phyloP scores from a whole-genome alignment of 2,888 invertebrate genomes.

The Athrips mouffetella region DNA sequence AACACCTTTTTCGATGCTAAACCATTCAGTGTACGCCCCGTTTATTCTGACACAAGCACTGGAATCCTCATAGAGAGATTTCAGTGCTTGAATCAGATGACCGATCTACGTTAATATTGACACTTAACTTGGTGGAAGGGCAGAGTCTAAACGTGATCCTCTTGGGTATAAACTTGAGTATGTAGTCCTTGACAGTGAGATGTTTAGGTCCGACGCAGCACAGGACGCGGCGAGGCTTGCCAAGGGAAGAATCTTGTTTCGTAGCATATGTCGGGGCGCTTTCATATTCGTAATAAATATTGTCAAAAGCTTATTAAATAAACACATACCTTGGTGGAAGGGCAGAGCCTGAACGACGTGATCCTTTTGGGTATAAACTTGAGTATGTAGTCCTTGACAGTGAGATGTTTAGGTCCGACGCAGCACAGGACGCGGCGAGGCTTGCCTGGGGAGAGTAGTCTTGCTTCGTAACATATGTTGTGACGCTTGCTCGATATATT shows the following conservation, averaged over 20 bases:
- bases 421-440: conserved; percentile 93
- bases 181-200: conserved; percentile 94
- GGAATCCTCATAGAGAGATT: no score
- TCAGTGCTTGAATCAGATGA: no score
- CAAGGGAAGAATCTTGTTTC: conserved; percentile 80
- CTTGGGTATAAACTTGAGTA: conserved; percentile 95
- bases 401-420: conserved; percentile 93
- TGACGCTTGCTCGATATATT: conserved; percentile 91
- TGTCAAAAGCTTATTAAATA: no score
- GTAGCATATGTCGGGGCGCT: conserved; percentile 91
- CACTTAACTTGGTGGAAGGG: conserved; percentile 92
- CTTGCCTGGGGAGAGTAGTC: conserved; percentile 68
- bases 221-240: conserved; percentile 91
- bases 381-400: conserved; percentile 94
- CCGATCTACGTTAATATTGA: no score
- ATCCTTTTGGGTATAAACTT: conserved; percentile 95
- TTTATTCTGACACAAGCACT: no score
- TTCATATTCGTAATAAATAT: no score
- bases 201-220: conserved; percentile 95
- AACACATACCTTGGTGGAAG: conserved; percentile 93
- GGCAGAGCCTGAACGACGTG: conserved; percentile 94
- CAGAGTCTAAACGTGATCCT: conserved; percentile 93
- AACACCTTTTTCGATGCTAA: no score
- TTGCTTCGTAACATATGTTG: conserved; percentile 92
- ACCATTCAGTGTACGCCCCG: no score